These are phyloP conservation scores for Ceratosolen fusciceps DNA, from an alignment of 1,140 invertebrate genomes.

Conservation along the genomic window DNA sequence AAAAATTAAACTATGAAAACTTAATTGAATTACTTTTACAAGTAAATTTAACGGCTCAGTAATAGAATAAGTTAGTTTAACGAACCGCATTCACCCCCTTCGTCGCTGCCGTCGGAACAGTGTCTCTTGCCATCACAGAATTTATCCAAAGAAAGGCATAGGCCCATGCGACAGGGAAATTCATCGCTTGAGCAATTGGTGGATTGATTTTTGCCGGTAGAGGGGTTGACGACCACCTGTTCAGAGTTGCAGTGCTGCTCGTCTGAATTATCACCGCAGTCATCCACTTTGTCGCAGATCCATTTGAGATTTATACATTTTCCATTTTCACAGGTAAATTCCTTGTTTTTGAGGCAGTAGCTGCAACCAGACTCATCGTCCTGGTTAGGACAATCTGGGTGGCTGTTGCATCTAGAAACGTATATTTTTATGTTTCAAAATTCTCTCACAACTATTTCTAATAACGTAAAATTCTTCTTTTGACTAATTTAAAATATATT, in stretches of 20 bases:
- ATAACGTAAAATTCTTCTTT: too few relatives aligned
- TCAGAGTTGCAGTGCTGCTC: constrained; percentile 68
- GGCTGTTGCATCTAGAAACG: constrained; percentile 74
- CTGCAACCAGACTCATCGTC: constrained; percentile 76
- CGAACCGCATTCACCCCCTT: constrained; percentile 75
- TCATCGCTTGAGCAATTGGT: constrained; percentile 61
- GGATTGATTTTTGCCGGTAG: constrained; percentile 28
- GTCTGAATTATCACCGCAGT: constrained; percentile 80
- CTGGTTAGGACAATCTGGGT: constrained; percentile 79
- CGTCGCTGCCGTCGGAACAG: constrained; percentile 82
- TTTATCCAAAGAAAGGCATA: constrained; percentile 78
- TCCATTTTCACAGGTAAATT: constrained; percentile 80
- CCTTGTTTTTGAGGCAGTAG: constrained; percentile 67
- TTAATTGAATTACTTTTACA: too few relatives aligned
- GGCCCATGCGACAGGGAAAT: constrained; percentile 74
- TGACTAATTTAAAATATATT: too few relatives aligned
- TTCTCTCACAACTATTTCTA: not conserved
- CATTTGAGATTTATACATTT: constrained; percentile 80
- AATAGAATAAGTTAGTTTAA: constrained; percentile 40
- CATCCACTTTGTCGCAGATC: constrained; percentile 79
- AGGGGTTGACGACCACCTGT: not conserved
- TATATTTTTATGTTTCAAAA: too few relatives aligned
- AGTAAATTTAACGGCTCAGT: too few relatives aligned
- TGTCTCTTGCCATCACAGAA: constrained; percentile 83
- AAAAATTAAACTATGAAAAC: too few relatives aligned